Conservation (phyloP, 2,888 invertebrate genomes). For the Imbricaverruca yamaguchii region DNA sequence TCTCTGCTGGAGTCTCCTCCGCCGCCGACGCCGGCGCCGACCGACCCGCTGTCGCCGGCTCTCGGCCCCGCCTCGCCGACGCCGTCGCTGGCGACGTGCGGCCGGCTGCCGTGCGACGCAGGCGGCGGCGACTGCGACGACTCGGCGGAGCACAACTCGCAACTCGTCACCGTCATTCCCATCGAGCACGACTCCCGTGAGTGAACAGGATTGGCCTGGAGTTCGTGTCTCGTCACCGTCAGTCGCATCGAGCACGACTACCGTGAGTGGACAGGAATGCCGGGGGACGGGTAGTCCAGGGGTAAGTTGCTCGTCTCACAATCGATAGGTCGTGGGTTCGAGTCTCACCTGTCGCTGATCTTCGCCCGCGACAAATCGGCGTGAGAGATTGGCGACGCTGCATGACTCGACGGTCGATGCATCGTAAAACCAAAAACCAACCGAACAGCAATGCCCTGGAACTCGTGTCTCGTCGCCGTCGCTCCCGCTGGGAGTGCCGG, state of each 20-base stretch:
- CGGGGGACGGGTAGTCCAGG: too few species aligned
- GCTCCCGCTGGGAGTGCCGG: too few species aligned
- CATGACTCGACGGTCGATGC: too few species aligned
- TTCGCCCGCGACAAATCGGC: too few species aligned
- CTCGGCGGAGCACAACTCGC: neutral
- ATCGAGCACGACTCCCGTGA: slow-evolving; percentile 1
- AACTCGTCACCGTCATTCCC: neutral
- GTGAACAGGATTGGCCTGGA: neutral
- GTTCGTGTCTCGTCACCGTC: too few species aligned
- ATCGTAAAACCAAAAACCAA: too few species aligned
- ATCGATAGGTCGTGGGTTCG: too few species aligned
- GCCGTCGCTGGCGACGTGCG: neutral
- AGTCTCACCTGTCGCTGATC: too few species aligned
- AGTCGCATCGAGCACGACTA: neutral
- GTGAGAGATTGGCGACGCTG: too few species aligned
- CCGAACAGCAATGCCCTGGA: too few species aligned
- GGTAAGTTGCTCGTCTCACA: too few species aligned
- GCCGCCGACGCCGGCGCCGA: neutral
- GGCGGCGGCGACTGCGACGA: neutral
- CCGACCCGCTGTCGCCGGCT: neutral
- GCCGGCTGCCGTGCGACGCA: neutral
- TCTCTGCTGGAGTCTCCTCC: slow-evolving; percentile 2
- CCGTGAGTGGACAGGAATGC: neutral
- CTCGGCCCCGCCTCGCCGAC: neutral
- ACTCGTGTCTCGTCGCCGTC: too few species aligned